A percentile compares a stretch with the other conserved stretches of the same genome.
phyloP scores from a whole-genome alignment of 2,113 vertebrate species.

The Nothocercus nigrocapillus region DNA sequence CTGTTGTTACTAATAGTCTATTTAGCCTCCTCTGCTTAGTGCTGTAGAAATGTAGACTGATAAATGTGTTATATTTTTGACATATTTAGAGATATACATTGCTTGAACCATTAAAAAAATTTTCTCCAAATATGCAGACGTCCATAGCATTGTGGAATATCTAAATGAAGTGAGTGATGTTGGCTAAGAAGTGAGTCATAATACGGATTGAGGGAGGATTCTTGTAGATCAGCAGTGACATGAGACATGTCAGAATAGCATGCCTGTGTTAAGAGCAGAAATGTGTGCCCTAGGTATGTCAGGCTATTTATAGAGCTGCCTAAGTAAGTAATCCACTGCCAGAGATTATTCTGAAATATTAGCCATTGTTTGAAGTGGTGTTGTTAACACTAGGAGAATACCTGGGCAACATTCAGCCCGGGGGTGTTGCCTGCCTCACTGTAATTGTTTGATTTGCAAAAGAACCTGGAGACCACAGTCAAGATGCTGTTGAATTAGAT shows the following conservation, averaged over 20 bases:
- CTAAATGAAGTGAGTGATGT: not conserved
- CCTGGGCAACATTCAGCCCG: not conserved
- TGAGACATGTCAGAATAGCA: not conserved
- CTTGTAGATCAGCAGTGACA: constrained; percentile 9
- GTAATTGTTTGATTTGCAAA: constrained; percentile 28
- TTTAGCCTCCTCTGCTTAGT: not conserved
- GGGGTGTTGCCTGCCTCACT: not conserved
- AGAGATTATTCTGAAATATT: constrained; percentile 20
- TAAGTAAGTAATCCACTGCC: not conserved
- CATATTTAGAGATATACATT: not conserved
- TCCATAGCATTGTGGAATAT: not conserved
- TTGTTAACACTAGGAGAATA: constrained; percentile 37
- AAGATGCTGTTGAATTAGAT: constrained; percentile 31
- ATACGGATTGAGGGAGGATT: not conserved
- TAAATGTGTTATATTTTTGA: not conserved
- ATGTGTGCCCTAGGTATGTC: not conserved
- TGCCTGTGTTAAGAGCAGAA: not conserved
- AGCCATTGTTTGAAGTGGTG: constrained; percentile 21
- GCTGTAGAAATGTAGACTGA: not conserved
- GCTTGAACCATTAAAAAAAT: not conserved
- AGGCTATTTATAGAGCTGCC: not conserved
- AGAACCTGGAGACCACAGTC: not conserved
- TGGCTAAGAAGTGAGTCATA: not conserved
- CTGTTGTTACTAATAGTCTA: not conserved
- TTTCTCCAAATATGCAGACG: not conserved